phyloP scores from a whole-genome alignment of 2,888 invertebrate genomes.

The Heliconius ethilla region DNA sequence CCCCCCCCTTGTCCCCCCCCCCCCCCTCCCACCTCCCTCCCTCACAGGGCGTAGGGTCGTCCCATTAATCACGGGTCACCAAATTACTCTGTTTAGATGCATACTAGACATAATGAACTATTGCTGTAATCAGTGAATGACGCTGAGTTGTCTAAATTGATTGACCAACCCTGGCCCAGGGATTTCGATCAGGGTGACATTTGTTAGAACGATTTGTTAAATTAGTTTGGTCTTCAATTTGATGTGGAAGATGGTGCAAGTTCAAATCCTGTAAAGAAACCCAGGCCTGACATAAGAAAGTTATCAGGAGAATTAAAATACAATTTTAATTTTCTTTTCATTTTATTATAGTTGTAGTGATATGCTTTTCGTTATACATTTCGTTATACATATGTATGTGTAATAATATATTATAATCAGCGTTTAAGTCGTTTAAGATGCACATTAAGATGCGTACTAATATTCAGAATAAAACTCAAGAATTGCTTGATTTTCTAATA shows the following conservation, averaged over 20 bases:
- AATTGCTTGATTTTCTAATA: constrained; percentile 14
- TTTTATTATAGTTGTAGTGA: background rate
- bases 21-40: background rate
- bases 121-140: constrained; percentile 46
- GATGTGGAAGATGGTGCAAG: background rate
- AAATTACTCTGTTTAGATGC: constrained; percentile 58
- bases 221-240: background rate
- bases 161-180: background rate
- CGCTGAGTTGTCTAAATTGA: constrained; percentile 29
- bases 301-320: background rate
- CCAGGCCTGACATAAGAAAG: too few relatives aligned
- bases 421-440: background rate
- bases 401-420: background rate
- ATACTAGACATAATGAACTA: constrained; percentile 57
- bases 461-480: background rate
- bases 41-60: constrained; percentile 11
- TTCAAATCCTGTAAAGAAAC: background rate
- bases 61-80: constrained; percentile 56
- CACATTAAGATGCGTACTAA: background rate
- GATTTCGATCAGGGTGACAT: background rate
- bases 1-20: background rate
- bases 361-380: background rate
- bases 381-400: background rate
- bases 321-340: background rate
- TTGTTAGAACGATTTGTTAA: background rate